Percentiles rank a stretch among this genome's conserved stretches.
These are phyloP conservation scores for Burhinus oedicnemus DNA, from an alignment of 2,113 vertebrate species.

Conservation along the genomic window DNA sequence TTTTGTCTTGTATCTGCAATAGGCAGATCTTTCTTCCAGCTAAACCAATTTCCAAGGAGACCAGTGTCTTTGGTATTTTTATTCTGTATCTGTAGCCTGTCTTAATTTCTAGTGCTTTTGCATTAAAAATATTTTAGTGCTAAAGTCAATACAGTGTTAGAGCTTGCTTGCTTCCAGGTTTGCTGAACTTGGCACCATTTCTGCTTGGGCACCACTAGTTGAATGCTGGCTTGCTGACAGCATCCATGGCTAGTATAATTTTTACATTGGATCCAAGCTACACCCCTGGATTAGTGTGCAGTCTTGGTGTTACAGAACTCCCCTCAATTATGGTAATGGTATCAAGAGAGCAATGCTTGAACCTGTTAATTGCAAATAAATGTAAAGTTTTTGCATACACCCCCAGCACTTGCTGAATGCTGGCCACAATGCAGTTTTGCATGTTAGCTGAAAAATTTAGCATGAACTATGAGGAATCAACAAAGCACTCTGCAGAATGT, in stretches of 20 bases:
- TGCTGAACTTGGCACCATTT: conserved; percentile 80
- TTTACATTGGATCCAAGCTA: conserved; percentile 85
- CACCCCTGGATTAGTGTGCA: conserved; percentile 78
- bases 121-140: background rate
- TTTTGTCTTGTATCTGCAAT: background rate
- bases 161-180: conserved; percentile 53
- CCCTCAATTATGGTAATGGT: conserved; percentile 81
- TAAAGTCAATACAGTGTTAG: background rate
- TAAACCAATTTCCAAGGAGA: background rate
- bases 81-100: background rate
- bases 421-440: background rate
- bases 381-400: background rate
- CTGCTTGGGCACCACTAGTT: conserved; percentile 80
- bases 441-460: background rate
- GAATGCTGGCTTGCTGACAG: conserved; percentile 80
- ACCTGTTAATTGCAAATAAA: background rate
- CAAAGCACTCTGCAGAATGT: conserved; percentile 2
- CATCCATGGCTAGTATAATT: conserved; percentile 74
- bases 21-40: background rate
- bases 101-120: background rate
- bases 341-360: background rate
- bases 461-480: background rate
- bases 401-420: background rate
- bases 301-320: conserved; percentile 83
- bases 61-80: background rate